These are phyloP conservation scores for Rynchops niger DNA, from an alignment of 2,113 vertebrate genomes.

Conservation along the genomic window DNA sequence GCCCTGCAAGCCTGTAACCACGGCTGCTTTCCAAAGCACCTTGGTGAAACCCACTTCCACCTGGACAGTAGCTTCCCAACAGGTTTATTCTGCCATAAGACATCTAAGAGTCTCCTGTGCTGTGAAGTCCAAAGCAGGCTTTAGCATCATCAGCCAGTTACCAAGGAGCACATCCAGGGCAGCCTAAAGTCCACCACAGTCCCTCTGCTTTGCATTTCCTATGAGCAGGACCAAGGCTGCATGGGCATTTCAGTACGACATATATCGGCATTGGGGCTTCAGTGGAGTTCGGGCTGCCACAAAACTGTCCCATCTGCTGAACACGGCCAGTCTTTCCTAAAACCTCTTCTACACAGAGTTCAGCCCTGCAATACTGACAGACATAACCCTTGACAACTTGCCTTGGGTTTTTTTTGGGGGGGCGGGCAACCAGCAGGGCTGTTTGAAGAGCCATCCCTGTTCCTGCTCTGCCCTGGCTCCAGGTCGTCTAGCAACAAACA, in stretches of 20 bases:
- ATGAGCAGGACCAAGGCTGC: neutral
- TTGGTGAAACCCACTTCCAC: neutral
- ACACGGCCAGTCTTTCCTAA: neutral
- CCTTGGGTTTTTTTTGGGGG: neutral
- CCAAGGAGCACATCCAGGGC: neutral
- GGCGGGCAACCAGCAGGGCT: neutral
- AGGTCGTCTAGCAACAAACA: neutral
- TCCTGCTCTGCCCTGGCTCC: neutral
- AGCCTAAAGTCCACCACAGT: neutral
- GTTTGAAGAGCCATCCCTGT: neutral
- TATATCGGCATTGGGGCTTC: rapidly evolving
- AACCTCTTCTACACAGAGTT: neutral
- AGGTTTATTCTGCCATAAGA: neutral
- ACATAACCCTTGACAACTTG: neutral
- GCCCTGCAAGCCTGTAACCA: neutral
- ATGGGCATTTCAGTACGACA: neutral
- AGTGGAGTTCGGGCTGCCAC: neutral
- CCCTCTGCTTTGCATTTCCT: neutral
- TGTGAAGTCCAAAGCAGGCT: neutral
- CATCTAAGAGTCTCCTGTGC: neutral
- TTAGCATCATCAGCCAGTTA: neutral
- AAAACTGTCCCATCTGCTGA: neutral
- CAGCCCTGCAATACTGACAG: neutral
- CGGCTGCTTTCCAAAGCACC: neutral
- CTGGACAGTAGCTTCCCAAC: neutral